Percentiles rank a stretch among this genome's conserved stretches.
phyloP scores from a whole-genome alignment of 2,888 invertebrate species.

The Acrobeloides nanus region DNA sequence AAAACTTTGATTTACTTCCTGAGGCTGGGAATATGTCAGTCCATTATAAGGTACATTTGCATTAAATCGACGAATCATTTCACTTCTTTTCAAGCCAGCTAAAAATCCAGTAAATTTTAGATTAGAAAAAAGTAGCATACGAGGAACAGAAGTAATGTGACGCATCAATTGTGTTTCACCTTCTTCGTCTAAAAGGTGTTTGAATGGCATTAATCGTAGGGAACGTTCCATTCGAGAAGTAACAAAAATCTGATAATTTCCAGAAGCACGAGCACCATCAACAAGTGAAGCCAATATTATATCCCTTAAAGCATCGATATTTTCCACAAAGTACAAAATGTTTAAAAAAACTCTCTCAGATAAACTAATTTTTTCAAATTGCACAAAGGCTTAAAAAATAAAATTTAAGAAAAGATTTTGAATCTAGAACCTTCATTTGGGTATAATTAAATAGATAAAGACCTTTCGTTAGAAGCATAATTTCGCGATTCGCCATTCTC shows the following conservation, averaged over 20 bases:
- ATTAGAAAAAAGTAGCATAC: slow-evolving; percentile 24
- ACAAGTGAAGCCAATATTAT: slow-evolving; percentile 85
- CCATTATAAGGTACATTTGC: slow-evolving; percentile 96
- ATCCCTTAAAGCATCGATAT: slow-evolving; percentile 64
- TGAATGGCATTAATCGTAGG: slow-evolving; percentile 78
- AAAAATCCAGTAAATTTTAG: slow-evolving; percentile 12
- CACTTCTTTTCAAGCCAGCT: slow-evolving; percentile 65
- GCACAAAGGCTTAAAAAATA: not conserved
- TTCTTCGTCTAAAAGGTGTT: slow-evolving; percentile 80
- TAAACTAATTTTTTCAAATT: not conserved
- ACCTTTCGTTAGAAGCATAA: slow-evolving; percentile 86
- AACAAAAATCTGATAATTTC: slow-evolving; percentile 70
- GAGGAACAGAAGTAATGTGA: slow-evolving; percentile 57
- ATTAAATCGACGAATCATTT: slow-evolving; percentile 87
- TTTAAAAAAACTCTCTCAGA: not conserved
- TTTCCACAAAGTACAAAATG: too few species aligned
- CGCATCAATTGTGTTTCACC: slow-evolving; percentile 81
- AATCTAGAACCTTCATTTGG: not conserved
- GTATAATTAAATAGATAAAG: not conserved
- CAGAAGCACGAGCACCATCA: slow-evolving; percentile 91
- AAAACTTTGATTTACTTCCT: slow-evolving; percentile 66
- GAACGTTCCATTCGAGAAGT: slow-evolving; percentile 70
- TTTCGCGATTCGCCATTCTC: slow-evolving; percentile 78
- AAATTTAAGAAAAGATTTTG: not conserved
- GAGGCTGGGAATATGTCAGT: slow-evolving; percentile 84